Base-by-base conservation (phyloP, 2,797 vertebrate genomes). In the Halcyon smyrnensis region DNA sequence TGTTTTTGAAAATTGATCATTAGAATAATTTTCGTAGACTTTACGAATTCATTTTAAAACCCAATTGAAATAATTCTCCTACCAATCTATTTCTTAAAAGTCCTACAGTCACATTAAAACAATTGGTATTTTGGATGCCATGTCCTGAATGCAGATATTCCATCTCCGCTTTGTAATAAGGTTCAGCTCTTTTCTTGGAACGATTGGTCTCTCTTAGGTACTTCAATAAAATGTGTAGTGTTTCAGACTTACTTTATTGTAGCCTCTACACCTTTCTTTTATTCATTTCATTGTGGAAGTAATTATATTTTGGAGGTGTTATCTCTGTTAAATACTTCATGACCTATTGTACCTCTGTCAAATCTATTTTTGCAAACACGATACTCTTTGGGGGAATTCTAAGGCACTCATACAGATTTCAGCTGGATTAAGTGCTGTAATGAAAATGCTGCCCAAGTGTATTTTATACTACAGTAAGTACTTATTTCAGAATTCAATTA, bases 401-500 rank as follows among this genome's bases (percentile, higher is more conserved):
- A 80, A 92, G 71, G 56, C 64, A 45, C 41, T 95, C 56, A 36
- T 77, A 37, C 46, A 69, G 85, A 93, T 92, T 95, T 92, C 91
- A 87, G 45, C 45, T 89, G 90, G 71, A 95, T 96, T 94, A 94
- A 86, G 36, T 84, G 79, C 65, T 90, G 69, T 57, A 90, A 87
- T 86, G 91, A 91, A 96, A 93, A 90, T 89, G 69, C 76, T 88
- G 70, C 83, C 90, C 70, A 59, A 91, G 85, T 90, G 89, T 94
- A 94, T 91, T 93, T 94, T 95, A 70, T 93, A 46, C 59, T 63
- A 39, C 37, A 84, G 51, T 81, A 92, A 91, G 73, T 92, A 74
- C 43, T 93, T 94, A 69, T 59, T 95, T 95, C 82, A 90, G 74
- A 95, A 96, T 93, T 95, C 85, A 86, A 5, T 90, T 93, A 95